Evolutionary conservation across 2,888 invertebrate species (phyloP), one percentile per base, ranked within the genome.

Genomic region (Meiosimyza platycephala): DNA sequence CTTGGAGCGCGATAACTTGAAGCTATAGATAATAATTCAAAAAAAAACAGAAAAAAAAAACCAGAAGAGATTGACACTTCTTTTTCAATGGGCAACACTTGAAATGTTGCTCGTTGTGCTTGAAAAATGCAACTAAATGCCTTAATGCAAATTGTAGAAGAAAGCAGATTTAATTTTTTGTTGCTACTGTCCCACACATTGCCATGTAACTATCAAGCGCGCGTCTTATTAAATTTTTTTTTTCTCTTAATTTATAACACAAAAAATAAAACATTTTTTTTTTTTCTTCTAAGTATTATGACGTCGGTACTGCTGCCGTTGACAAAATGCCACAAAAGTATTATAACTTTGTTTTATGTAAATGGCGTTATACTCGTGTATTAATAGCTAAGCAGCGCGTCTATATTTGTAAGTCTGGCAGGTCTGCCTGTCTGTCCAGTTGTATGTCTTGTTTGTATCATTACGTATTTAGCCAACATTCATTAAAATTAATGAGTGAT

Each of bases 301-400:
- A 75, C 75, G 73, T 75, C 71, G 71, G 54, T 71, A 66, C 57
- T 67, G 40, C 40, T 71, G 71, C 62, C 63, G 75, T 57, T 66
- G 72, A 72, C 72, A 72, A 60, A 66, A 57, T 72, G 72, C 66
- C 66, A 72, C 52, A 65, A 57, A 40, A 40, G 47, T 54, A 40
- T 6, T 40, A 9, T 40, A 40, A 54, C 54, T 40, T 40, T 47
- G 50, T 63, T 70, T 70, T 70, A 70, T 70, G 54, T 54, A 47
- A 63, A 63, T 47, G 54, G 63, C 54, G 18, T 15, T 70, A 63
- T 54, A 40, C 40, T 40, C 9, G 40, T 40, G 9, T 40, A 40
- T 40, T 54, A 70, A 54, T 52, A 52, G 59, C 50, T 51, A 40
- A 67, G 40, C 12, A 22, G 55, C 16, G 55, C 16, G 64, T 22